Conservation (phyloP, 2,797 vertebrate species). For the Iguana delicatissima region DNA sequence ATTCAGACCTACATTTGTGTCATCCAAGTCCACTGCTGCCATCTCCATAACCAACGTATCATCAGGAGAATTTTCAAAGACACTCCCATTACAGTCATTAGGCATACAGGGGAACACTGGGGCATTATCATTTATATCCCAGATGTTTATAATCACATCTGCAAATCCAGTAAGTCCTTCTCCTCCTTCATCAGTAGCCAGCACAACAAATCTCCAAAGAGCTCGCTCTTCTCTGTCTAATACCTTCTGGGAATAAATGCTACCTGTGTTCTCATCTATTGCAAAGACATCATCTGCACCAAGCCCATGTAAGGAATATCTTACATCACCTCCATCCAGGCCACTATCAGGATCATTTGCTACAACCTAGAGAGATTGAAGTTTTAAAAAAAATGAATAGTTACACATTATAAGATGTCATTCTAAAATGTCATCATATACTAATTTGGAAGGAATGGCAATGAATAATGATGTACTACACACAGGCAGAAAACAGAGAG, state of each 20-base stretch:
- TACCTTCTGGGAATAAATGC: constrained; percentile 87
- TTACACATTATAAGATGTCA: neutral
- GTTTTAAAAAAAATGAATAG: constrained; percentile 33
- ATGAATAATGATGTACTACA: neutral
- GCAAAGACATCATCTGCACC: constrained; percentile 89
- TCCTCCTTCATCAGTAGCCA: constrained; percentile 91
- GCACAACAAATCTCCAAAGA: constrained; percentile 90
- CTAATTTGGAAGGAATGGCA: neutral
- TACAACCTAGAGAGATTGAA: constrained; percentile 81
- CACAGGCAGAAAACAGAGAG: neutral
- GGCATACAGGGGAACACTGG: constrained; percentile 87
- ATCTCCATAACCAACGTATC: constrained; percentile 90
- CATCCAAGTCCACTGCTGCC: constrained; percentile 88
- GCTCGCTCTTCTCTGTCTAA: constrained; percentile 89
- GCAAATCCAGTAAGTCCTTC: constrained; percentile 93
- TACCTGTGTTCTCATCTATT: constrained; percentile 90
- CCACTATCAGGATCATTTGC: constrained; percentile 90
- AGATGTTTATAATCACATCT: constrained; percentile 91
- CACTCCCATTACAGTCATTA: constrained; percentile 84
- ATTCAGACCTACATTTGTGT: constrained; percentile 88
- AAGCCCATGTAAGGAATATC: constrained; percentile 91
- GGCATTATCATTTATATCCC: constrained; percentile 92
- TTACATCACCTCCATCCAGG: constrained; percentile 84
- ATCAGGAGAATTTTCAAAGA: constrained; percentile 85
- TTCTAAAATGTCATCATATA: neutral